Evolutionary conservation across 2,888 invertebrate species (phyloP), one percentile per base, ranked within the genome.

Genomic region (Charanyca ferruginea): DNA sequence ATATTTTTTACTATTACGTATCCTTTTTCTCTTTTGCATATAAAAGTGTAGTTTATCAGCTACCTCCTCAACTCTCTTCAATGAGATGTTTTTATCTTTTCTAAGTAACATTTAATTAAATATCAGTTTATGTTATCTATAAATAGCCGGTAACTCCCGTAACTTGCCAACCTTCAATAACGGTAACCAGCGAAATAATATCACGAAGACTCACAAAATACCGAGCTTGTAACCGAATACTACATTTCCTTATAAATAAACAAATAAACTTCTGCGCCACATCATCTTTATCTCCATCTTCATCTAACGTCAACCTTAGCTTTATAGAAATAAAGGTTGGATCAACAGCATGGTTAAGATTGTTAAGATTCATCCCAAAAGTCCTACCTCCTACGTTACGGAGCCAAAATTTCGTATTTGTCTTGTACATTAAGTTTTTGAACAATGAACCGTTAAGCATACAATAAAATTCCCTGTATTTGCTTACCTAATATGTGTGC

Each of bases 391-490:
- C 87, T 89, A 91, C 90, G 87, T 90, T 87, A 84, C 83, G 86
- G 85, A 87, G 89, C 88, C 91, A 90, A 89, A 89, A 85, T 84
- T 89, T 91, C 92, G 93, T 83, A 77, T 82, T 93, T 93, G 93
- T 91, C 90, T 87, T 86, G 84, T 89, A 88, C 90, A 86, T 91
- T 91, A 89, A 88, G 85, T 84, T 87, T 78, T 82, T 83, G 83
- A 90, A 92, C 91, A 91, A 91, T 90, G 85, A 87, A 93, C 94
- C 93, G 94, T 94, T 94, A 93, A 89, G 84, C 83, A 87, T 80
- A 91, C 91, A 89, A 85, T 82, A 83, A 72, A 65, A 67, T 74
- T 73, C 70, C n/a, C 35, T 65, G 75, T 67, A 62, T 77, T 80
- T 81, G 60, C 57, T 68, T 49, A 47, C 73, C 72, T 76, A 77